These are phyloP conservation scores for Spialia ferax DNA, from an alignment of 2,888 invertebrate species.

Conservation along the genomic window DNA sequence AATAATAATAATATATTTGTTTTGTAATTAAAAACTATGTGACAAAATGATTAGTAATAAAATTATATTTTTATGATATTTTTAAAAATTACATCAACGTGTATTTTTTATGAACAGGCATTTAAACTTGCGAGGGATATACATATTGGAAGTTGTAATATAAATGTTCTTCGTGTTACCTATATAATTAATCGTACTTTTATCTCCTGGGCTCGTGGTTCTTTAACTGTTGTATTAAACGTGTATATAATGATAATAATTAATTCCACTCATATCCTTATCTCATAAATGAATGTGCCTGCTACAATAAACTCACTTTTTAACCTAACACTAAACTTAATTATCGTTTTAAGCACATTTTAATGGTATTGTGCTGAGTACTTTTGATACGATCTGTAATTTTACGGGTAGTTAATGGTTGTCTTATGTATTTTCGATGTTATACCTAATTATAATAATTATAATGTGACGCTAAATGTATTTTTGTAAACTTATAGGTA, in stretches of 20 bases:
- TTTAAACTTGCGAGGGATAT: background rate
- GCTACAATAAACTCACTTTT: conserved; percentile 42
- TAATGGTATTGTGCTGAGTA: conserved; percentile 1
- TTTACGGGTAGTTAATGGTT: conserved; percentile 52
- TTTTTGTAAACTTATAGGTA: conserved; percentile 71
- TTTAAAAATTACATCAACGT: conserved; percentile 15
- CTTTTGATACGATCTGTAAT: conserved; percentile 60
- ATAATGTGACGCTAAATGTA: conserved; percentile 71
- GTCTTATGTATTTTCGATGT: conserved; percentile 76
- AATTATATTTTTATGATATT: conserved; percentile 46
- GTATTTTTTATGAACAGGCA: background rate
- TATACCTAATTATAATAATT: conserved; percentile 77
- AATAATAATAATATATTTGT: background rate
- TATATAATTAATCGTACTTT: too few relatives aligned
- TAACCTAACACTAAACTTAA: too few relatives aligned
- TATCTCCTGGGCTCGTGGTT: background rate
- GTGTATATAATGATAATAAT: conserved; percentile 9
- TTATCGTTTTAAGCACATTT: conserved; percentile 21
- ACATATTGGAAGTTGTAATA: background rate
- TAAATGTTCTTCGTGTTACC: background rate
- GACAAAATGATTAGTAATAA: conserved; percentile 4
- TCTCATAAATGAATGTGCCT: conserved; percentile 54
- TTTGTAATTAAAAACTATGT: background rate
- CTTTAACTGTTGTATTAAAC: background rate
- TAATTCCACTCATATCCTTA: conserved; percentile 5